Percentiles rank a stretch among this genome's conserved stretches.
phyloP scores from a whole-genome alignment of 2,113 vertebrate genomes.

The Oenanthe melanoleuca region DNA sequence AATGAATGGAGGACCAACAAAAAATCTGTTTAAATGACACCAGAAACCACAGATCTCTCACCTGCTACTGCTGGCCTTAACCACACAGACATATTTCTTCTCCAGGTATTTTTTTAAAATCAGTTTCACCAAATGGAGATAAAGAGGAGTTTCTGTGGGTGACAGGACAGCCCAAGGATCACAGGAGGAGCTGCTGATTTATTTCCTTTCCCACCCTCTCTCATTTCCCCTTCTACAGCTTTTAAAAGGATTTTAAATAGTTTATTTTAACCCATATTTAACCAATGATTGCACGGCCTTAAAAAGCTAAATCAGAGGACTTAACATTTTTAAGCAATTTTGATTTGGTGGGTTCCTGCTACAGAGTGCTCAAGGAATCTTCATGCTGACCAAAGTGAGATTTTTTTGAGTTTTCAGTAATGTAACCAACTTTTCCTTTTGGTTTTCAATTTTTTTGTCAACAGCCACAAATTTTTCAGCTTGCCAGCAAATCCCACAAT shows the following conservation, averaged over 20 bases:
- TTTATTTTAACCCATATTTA: no score
- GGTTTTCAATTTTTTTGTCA: neutral
- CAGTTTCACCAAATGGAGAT: neutral
- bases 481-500: neutral
- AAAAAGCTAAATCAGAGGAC: neutral
- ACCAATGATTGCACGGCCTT: neutral
- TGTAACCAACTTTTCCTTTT: neutral
- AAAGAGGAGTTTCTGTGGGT: neutral
- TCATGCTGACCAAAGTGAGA: neutral
- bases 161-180: neutral
- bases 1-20: neutral
- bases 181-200: neutral
- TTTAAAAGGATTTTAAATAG: no score
- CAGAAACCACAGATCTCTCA: neutral
- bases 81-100: neutral
- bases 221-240: neutral
- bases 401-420: neutral
- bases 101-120: fast-evolving
- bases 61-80: neutral
- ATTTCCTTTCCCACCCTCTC: neutral
- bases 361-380: neutral
- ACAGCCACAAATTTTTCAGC: neutral
- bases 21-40: neutral
- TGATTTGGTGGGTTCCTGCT: neutral
- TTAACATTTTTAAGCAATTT: neutral